Conservation (phyloP, 2,113 vertebrate genomes). For the Monarcha castaneiventris region DNA sequence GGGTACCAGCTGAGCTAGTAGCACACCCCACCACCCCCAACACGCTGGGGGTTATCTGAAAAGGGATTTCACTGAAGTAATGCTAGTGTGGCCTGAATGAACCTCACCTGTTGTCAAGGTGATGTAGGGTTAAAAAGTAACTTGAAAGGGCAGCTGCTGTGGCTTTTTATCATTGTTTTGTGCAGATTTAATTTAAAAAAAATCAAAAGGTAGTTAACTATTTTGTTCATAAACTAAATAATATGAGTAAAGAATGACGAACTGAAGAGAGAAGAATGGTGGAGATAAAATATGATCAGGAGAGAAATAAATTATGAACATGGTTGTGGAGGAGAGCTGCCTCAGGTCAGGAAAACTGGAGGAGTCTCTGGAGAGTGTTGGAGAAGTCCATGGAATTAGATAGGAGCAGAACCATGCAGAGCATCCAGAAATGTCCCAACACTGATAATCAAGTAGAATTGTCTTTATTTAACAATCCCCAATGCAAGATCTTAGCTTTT, state of each 20-base stretch:
- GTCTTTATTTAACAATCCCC: not conserved
- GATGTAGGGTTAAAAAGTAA: not conserved
- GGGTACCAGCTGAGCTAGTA: not conserved
- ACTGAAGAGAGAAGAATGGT: not conserved
- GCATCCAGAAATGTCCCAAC: not conserved
- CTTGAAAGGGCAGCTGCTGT: not conserved
- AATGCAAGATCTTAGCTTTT: not conserved
- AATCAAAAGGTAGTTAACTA: not conserved
- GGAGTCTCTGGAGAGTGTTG: not conserved
- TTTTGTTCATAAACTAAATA: not conserved
- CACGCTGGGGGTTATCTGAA: not conserved
- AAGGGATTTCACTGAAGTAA: not conserved
- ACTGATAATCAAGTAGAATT: not conserved
- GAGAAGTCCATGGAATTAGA: accelerated
- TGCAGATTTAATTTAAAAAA: not conserved
- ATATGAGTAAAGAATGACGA: not conserved
- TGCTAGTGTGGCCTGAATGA: not conserved
- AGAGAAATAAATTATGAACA: not conserved
- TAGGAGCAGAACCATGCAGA: not conserved
- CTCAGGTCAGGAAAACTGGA: not conserved
- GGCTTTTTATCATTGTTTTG: not conserved
- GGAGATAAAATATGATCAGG: not conserved
- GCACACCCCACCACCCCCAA: not conserved
- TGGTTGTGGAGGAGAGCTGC: not conserved
- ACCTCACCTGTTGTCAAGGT: not conserved